Evolutionary conservation across 1,140 invertebrate species (phyloP).

Genomic region (Myzus persicae): DNA sequence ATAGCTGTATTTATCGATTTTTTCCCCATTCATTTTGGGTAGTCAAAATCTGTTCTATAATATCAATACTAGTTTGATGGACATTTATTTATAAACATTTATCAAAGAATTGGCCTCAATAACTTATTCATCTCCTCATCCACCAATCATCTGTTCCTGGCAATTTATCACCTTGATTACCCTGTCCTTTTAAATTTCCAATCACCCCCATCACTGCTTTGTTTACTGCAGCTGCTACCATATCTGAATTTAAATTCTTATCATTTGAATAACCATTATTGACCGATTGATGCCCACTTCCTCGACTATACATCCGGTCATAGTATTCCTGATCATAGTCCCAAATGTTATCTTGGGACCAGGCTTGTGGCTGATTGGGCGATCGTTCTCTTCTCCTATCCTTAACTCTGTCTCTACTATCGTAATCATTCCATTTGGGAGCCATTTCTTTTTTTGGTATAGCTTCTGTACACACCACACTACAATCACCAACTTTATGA

Average conservation of each 20-base stretch:
- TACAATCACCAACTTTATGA: slow-evolving; percentile 73
- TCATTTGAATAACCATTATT: slow-evolving; percentile 27
- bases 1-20: background rate
- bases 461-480: slow-evolving; percentile 72
- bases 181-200: slow-evolving; percentile 58
- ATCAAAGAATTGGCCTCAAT: background rate
- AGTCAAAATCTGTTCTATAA: background rate
- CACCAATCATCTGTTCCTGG: slow-evolving; percentile 58
- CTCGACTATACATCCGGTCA: slow-evolving; percentile 26
- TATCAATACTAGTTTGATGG: background rate
- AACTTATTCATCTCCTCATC: slow-evolving; percentile 53
- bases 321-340: slow-evolving; percentile 44
- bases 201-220: slow-evolving; percentile 60
- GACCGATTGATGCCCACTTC: slow-evolving; percentile 5
- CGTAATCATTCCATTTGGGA: slow-evolving; percentile 43
- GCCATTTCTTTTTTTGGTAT: slow-evolving; percentile 67
- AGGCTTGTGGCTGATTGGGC: background rate
- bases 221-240: slow-evolving; percentile 59
- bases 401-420: slow-evolving; percentile 31
- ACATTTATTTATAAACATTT: background rate
- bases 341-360: slow-evolving; percentile 42
- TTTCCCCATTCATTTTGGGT: background rate
- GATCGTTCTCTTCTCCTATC: slow-evolving; percentile 54
- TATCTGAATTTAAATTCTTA: slow-evolving; percentile 55
- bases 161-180: slow-evolving; percentile 32